These are phyloP conservation scores for Microchirus variegatus DNA, from an alignment of 2,797 vertebrate species.

Conservation along the genomic window DNA sequence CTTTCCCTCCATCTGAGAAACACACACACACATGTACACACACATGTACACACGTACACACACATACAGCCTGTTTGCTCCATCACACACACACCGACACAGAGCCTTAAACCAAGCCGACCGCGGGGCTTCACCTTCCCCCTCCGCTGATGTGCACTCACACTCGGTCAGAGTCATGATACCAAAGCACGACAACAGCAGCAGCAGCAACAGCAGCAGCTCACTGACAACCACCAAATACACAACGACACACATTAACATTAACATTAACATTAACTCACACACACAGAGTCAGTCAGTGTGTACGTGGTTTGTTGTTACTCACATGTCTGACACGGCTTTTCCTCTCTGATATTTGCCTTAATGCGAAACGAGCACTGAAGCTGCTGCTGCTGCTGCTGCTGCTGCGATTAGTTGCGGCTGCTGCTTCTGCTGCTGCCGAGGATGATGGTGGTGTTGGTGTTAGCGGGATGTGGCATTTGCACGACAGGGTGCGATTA, in stretches of 20 bases:
- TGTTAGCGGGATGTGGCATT: constrained; percentile 62
- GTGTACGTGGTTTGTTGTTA: constrained; percentile 69
- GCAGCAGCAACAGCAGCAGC: constrained; percentile 26
- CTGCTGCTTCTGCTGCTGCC: constrained; percentile 45
- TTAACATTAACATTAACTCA: too few relatives aligned
- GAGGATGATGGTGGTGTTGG: constrained; percentile 49
- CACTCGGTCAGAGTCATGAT: constrained; percentile 20
- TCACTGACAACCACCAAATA: constrained; percentile 32
- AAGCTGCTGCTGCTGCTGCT: constrained; percentile 49
- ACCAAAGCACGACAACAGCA: constrained; percentile 26
- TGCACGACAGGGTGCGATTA: constrained; percentile 52
- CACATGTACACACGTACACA: background rate
- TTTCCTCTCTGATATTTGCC: constrained; percentile 50
- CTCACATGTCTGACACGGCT: constrained; percentile 86
- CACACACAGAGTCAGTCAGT: constrained; percentile 29
- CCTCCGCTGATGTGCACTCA: constrained; percentile 23
- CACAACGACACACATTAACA: constrained; percentile 54
- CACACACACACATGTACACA: too few relatives aligned
- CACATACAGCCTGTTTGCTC: constrained; percentile 18
- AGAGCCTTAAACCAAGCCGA: constrained; percentile 44
- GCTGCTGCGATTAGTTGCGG: constrained; percentile 35
- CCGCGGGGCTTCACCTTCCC: constrained; percentile 41
- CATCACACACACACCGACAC: constrained; percentile 49
- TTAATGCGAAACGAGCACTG: constrained; percentile 66
- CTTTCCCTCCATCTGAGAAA: constrained; percentile 11